Evolutionary conservation across 2,888 invertebrate genomes (phyloP).

Genomic region (Pseudococcus longispinus): DNA sequence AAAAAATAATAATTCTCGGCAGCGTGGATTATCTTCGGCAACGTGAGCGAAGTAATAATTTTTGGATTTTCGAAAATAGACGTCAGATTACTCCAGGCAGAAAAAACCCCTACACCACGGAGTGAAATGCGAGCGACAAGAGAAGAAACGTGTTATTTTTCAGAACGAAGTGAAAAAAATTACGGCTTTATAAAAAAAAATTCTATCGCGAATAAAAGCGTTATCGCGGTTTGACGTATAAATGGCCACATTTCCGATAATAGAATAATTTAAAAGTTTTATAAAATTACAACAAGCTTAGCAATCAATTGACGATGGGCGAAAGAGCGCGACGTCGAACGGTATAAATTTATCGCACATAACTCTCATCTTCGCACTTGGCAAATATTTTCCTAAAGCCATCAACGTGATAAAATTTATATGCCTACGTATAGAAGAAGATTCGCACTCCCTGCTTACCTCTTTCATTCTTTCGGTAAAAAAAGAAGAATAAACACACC

Average conservation of each 20-base stretch:
- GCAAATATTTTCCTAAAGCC: not conserved
- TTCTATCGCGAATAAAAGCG: not conserved
- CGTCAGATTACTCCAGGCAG: constrained; percentile 17
- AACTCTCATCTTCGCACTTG: not conserved
- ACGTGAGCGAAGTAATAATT: constrained; percentile 32
- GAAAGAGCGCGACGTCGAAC: not conserved
- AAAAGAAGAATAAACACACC: not conserved
- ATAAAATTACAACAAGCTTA: not conserved
- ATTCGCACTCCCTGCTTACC: not conserved
- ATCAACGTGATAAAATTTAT: constrained; percentile 11
- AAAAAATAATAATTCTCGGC: not conserved
- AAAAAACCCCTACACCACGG: not conserved
- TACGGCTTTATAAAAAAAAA: not conserved
- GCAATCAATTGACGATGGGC: not conserved
- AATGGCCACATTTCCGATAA: not conserved
- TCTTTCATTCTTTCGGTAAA: too few relatives aligned
- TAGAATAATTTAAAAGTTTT: not conserved
- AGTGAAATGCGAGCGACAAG: not conserved
- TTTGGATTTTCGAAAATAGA: constrained; percentile 39
- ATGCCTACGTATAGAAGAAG: not conserved
- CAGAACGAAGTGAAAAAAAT: not conserved
- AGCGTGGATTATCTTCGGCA: constrained; percentile 18
- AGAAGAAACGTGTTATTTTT: constrained; percentile 3
- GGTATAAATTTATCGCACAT: not conserved
- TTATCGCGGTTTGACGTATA: not conserved